phyloP scores from a whole-genome alignment of 2,797 vertebrate genomes.

The Lepus oiostolus region DNA sequence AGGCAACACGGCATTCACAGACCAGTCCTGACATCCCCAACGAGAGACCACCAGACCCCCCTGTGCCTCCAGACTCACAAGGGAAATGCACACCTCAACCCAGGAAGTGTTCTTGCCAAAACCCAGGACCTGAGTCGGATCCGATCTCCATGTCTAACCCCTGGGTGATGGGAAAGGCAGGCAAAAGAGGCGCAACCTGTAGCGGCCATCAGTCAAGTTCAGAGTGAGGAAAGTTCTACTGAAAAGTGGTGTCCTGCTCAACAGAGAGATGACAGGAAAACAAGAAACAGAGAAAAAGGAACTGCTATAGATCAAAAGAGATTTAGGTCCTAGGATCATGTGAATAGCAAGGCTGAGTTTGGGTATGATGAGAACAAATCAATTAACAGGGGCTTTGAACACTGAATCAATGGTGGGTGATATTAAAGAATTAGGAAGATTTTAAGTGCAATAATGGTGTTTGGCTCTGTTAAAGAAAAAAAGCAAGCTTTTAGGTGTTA shows the following conservation, averaged over 20 bases:
- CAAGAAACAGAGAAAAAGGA: not conserved
- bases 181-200: not conserved
- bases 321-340: not conserved
- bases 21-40: not conserved
- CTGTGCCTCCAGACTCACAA: not conserved
- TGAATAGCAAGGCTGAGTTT: not conserved
- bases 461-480: not conserved
- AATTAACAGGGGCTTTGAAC: not conserved
- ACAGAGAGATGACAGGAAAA: not conserved
- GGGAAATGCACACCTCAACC: not conserved
- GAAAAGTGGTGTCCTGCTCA: not conserved
- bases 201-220: not conserved
- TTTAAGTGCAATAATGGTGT: not conserved
- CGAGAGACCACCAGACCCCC: not conserved
- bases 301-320: not conserved
- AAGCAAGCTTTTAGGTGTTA: constrained; percentile 23
- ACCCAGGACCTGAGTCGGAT: not conserved
- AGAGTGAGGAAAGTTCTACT: not conserved
- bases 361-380: not conserved
- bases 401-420: not conserved
- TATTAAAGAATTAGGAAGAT: not conserved
- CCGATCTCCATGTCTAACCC: not conserved
- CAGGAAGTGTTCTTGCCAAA: not conserved
- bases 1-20: not conserved
- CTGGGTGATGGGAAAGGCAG: not conserved